phyloP scores from a whole-genome alignment of 2,888 invertebrate genomes.

The Campoplex nolae region DNA sequence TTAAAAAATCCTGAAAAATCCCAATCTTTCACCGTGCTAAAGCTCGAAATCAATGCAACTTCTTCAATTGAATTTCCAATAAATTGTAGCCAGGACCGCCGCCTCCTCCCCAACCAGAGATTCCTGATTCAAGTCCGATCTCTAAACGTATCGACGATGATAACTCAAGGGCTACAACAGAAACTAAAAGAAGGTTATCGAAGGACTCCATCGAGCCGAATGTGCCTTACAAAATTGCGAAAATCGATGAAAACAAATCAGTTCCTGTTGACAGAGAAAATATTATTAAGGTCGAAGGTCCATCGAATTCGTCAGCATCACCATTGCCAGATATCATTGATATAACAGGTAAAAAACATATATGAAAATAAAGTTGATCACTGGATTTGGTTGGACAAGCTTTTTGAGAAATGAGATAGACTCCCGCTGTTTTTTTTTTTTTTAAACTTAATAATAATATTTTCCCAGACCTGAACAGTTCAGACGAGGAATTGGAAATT shows the following conservation, averaged over 20 bases:
- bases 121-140: background rate
- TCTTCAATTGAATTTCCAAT: background rate
- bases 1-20: no score
- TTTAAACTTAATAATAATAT: background rate
- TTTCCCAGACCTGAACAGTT: slow-evolving; percentile 38
- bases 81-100: background rate
- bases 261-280: slow-evolving; percentile 1
- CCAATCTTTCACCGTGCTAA: no score
- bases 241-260: slow-evolving; percentile 24
- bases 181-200: slow-evolving; percentile 43
- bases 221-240: slow-evolving; percentile 67
- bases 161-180: background rate
- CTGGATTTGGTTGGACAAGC: background rate
- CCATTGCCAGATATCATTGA: slow-evolving; percentile 47
- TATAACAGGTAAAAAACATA: slow-evolving; percentile 48
- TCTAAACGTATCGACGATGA: background rate
- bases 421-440: background rate
- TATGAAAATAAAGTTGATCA: background rate
- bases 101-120: background rate
- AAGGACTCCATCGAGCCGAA: slow-evolving; percentile 8
- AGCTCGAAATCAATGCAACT: no score
- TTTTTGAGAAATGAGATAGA: background rate
- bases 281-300: background rate
- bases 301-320: slow-evolving; percentile 11
- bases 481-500: slow-evolving; percentile 30